Base-by-base conservation (phyloP, 2,888 invertebrate genomes). In the Caradrina clavipalpis region DNA sequence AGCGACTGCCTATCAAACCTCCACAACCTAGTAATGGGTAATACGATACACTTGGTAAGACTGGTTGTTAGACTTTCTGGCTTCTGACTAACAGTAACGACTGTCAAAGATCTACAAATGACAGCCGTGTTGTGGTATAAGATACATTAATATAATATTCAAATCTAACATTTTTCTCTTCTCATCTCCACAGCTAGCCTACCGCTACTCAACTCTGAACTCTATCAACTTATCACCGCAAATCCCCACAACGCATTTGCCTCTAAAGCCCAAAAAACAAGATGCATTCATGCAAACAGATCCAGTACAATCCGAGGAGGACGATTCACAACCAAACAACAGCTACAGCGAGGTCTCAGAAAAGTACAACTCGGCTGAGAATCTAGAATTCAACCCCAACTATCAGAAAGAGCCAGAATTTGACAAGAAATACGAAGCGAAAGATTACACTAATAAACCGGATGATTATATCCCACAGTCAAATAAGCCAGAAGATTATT, bases 271-370 rank as follows among this genome's bases (percentile, higher is more conserved):
- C 0, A 90, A 91, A 35, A 96, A 95, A 49, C 96, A 96, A 50
- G 96, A 96, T 69, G 96, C 96, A 0, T 87, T 94, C 58, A 96
- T 96, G 94, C 96, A 96, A 75, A 96, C 96, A 0, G 96, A 96
- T 70, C 95, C 96, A 0, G 89, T 94, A 0, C 88, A 87, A 0
- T 90, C 90, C 0, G 94, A 94, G 4, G 95, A 94, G 5, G 94
- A 94, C 3, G 92, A 93, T 1, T 87, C 89, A 0, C 90, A 91
- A 61, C 89, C 91, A 0, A 91, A 92, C 78, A 91, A 91, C 71
- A 90, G 88, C 3, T 91, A 92, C 61, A 92, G 91, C n/a, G 93
- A 90, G 54, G 83, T 87, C 0, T 83, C 87, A 0, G 89, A 88
- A 0, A 89, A 83, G 19, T 85, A 86, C 1, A 26, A 4, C 26